Evolutionary conservation across 2,113 vertebrate species (phyloP).

Genomic region (Odontophorus gujanensis): DNA sequence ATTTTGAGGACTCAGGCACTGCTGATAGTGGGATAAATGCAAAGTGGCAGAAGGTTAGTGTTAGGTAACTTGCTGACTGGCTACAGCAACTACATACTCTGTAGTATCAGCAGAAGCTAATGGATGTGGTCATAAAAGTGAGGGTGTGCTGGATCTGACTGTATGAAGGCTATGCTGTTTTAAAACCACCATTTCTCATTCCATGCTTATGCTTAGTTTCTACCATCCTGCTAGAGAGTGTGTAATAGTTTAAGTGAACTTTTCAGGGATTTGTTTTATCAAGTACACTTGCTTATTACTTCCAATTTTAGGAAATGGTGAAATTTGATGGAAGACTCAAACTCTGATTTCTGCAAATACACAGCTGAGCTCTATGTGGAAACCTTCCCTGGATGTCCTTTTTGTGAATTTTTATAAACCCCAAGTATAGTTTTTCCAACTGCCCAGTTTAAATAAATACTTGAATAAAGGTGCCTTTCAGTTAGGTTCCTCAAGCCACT

Average conservation of each 20-base stretch:
- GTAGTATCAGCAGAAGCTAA: neutral
- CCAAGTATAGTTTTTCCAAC: neutral
- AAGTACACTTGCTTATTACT: neutral
- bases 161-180: neutral
- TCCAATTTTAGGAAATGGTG: neutral
- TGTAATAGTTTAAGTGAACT: neutral
- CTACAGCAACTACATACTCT: neutral
- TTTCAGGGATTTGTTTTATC: neutral
- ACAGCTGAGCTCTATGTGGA: neutral
- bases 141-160: neutral
- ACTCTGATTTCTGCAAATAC: neutral
- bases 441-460: neutral
- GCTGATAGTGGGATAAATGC: neutral
- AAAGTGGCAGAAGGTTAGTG: neutral
- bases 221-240: neutral
- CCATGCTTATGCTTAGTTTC: neutral
- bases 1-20: neutral
- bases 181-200: neutral
- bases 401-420: neutral
- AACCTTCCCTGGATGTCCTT: neutral
- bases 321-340: accelerated
- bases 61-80: neutral
- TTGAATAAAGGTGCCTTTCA: neutral
- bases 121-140: neutral
- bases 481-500: neutral